phyloP scores from a whole-genome alignment of 2,797 vertebrate species.

The Hozukius guyotensis region DNA sequence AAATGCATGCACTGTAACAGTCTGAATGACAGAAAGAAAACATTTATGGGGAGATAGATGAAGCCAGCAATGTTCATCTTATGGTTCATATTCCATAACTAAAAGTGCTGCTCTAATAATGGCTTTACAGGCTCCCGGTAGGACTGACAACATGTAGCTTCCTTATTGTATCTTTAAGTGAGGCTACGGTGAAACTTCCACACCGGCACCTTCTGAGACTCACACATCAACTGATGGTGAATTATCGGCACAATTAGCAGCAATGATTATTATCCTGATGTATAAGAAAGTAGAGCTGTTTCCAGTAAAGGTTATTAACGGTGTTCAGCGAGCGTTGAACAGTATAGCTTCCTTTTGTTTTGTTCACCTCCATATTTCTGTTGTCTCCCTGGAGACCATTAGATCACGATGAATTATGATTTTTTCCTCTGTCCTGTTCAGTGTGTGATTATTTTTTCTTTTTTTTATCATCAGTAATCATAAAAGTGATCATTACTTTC shows the following conservation, averaged over 20 bases:
- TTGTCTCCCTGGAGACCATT: neutral
- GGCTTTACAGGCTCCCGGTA: too few species aligned
- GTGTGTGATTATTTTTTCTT: neutral
- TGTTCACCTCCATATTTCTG: neutral
- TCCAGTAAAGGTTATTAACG: neutral
- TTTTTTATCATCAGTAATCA: neutral
- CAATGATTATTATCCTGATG: neutral
- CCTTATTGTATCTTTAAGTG: neutral
- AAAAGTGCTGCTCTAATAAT: too few species aligned
- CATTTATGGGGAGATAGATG: neutral
- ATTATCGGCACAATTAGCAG: conserved; percentile 7
- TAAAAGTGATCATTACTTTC: neutral
- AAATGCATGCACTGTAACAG: neutral
- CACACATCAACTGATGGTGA: neutral
- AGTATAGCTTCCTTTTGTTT: neutral
- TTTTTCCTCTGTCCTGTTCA: neutral
- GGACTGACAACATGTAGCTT: neutral
- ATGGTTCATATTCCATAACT: neutral
- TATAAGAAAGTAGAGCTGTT: neutral
- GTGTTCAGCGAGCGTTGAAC: neutral
- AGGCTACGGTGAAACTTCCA: neutral
- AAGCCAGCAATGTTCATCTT: neutral
- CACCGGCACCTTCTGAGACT: neutral
- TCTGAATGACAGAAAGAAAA: neutral
- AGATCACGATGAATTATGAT: neutral